Evolutionary conservation across 92 coral and sea anemone genomes (phyloP).

Genomic region (Blastomussa wellsi): DNA sequence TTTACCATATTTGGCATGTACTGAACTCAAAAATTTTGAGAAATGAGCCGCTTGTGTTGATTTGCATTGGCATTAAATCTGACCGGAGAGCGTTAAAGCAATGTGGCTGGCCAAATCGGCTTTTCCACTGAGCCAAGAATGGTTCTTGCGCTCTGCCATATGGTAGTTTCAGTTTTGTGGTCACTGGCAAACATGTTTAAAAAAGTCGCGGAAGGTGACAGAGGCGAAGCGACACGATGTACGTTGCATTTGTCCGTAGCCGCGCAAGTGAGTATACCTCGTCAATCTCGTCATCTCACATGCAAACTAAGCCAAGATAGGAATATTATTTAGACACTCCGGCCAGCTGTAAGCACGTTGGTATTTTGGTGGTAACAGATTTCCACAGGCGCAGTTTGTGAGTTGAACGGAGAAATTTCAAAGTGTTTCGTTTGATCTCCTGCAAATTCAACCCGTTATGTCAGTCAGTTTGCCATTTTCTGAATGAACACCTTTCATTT

Average conservation of each 20-base stretch:
- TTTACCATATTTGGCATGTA: constrained; percentile 51
- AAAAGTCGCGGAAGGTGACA: constrained; percentile 47
- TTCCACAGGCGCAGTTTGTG: constrained; percentile 3
- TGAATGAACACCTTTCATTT: constrained; percentile 3
- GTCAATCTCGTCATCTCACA: constrained; percentile 12
- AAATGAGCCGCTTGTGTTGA: constrained; percentile 11
- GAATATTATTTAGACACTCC: not conserved
- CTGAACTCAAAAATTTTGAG: not conserved
- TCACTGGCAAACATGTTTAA: constrained; percentile 65
- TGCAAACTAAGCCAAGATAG: constrained; percentile 5
- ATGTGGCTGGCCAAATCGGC: constrained; percentile 9
- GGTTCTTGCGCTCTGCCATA: constrained; percentile 79
- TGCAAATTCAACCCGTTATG: constrained; percentile 18
- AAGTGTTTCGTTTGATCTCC: not conserved
- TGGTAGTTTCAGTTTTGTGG: constrained; percentile 67
- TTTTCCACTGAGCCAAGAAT: constrained; percentile 42
- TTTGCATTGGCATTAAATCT: constrained; percentile 29
- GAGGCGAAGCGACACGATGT: constrained; percentile 51
- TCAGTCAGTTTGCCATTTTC: constrained; percentile 22
- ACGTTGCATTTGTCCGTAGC: constrained; percentile 51
- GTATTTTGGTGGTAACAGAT: not conserved
- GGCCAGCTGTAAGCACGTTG: constrained; percentile 6
- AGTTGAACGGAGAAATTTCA: constrained; percentile 7
- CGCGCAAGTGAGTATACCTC: constrained; percentile 56
- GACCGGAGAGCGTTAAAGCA: constrained; percentile 12